Evolutionary conservation across 2,797 vertebrate species (phyloP), one percentile per base, ranked within the genome.

Genomic region (Epinephelus coioides): DNA sequence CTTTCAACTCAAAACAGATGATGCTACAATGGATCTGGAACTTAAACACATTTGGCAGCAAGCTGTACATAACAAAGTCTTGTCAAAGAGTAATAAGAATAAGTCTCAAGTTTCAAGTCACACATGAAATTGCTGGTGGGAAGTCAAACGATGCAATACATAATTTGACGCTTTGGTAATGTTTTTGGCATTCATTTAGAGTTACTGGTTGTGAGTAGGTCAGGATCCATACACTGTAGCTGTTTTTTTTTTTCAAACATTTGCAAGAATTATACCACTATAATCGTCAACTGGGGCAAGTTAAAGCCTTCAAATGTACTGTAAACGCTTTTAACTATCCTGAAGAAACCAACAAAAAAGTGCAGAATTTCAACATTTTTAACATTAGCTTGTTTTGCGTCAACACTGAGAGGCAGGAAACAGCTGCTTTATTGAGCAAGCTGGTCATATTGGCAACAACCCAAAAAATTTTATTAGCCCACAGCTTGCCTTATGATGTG

Each of bases 1-100:
- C 53, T 79, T 67, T 43, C 73, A 86, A 90, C 81, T 87, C 14
- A 71, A 89, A 93, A 79, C 91, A 94, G 83, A 94, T 92, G 92
- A 86, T 71, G 77, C 82, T 76, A 38, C 81, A 80, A 21, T 23
- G 47, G 23, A 71, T 78, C 60, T 88, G 79, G 73, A 83, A 68
- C 74, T 77, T 82, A 76, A 50, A 86, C 73, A 84, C 78, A 77
- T 74, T 89, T 92, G 86, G 88, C 76, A 78, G 88, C 76, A 78
- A 82, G 57, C 54, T 62, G 57, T 8, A 34, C 34, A 34, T 34
- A 34, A 34, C 78, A 87, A 76, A 83, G 61, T 74, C 73, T 56
- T 47, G 73, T 73, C 2, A 6, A n/a, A 25, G 19, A 66, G 44
- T 80, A 53, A 85, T 81, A 82, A 81, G 63, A 76, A 77, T 53